A percentile compares a stretch with the other conserved stretches of the same genome.
Evolutionary conservation across 2,888 invertebrate species (phyloP).

Genomic region (Metellina segmentata): DNA sequence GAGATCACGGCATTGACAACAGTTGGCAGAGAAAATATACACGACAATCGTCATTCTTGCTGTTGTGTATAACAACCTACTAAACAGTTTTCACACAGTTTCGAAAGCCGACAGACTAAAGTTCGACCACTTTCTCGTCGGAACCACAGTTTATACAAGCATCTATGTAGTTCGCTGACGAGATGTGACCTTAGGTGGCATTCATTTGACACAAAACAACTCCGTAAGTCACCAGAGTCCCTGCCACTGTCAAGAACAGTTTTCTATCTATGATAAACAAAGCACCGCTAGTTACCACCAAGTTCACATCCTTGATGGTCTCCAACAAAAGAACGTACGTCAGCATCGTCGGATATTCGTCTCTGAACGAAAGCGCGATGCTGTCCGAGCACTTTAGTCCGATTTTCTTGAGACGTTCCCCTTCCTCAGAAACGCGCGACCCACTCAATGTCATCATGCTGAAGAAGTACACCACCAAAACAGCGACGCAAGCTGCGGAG

Average conservation of each 20-base stretch:
- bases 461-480: not conserved
- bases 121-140: too few species aligned
- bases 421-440: not conserved
- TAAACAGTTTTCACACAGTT: too few species aligned
- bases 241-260: conserved; percentile 5
- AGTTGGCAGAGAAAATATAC: too few species aligned
- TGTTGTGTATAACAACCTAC: too few species aligned
- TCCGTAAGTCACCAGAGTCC: conserved; percentile 11
- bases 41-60: too few species aligned
- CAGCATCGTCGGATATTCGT: not conserved
- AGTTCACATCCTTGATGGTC: not conserved
- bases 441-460: conserved; percentile 6
- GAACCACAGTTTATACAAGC: too few species aligned
- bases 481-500: not conserved
- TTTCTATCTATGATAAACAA: conserved; percentile 26
- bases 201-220: conserved; percentile 14
- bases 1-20: too few species aligned
- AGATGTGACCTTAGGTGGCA: too few species aligned
- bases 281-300: not conserved
- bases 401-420: conserved; percentile 2
- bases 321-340: not conserved
- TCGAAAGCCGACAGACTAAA: too few species aligned
- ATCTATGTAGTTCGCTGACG: too few species aligned
- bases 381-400: not conserved
- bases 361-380: not conserved